Evolutionary conservation across 2,888 invertebrate species (phyloP), one percentile per base, ranked within the genome.

Genomic region (Hypsopygia costalis): DNA sequence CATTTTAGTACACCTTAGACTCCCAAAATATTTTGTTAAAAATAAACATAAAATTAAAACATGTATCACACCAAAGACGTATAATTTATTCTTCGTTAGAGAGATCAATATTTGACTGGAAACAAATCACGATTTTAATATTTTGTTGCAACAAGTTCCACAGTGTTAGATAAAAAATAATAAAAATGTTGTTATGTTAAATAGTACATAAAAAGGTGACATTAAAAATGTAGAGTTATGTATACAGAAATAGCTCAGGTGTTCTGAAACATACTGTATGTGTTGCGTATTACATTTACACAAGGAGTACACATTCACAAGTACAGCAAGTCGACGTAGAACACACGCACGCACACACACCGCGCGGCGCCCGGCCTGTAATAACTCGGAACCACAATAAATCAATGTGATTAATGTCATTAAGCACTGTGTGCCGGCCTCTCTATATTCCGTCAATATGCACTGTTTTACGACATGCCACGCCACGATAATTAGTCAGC

Each of bases 381-480:
- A 88, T 88, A 88, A 88, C 88, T 88, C 87, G 88, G 87, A 87
- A 87, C 88, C 88, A 87, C 88, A 87, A 88, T 88, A 88, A 88
- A 88, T 88, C 88, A 88, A 88, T 87, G 87, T 88, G 88, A 88
- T 88, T 88, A 88, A 88, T 88, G 88, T 86, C 88, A 88, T 88
- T 88, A 88, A 87, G 88, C 85, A 87, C 83, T 85, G 86, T 85
- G 86, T 83, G 88, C 87, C 78, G 85, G 86, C 83, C 87, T 87
- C 87, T 87, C 88, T 87, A 88, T 88, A 88, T 87, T 88, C 87
- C 86, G 87, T 88, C 88, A 88, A 88, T 87, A 87, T 87, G 87
- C 86, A 86, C 87, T 87, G 87, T 87, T 88, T 88, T 88, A 88
- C 88, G 88, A 87, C 82, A 76, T 67, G 79, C 78, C 81, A 79